Base-by-base conservation (phyloP, 1,140 invertebrate species). In the Bombus confusus region DNA sequence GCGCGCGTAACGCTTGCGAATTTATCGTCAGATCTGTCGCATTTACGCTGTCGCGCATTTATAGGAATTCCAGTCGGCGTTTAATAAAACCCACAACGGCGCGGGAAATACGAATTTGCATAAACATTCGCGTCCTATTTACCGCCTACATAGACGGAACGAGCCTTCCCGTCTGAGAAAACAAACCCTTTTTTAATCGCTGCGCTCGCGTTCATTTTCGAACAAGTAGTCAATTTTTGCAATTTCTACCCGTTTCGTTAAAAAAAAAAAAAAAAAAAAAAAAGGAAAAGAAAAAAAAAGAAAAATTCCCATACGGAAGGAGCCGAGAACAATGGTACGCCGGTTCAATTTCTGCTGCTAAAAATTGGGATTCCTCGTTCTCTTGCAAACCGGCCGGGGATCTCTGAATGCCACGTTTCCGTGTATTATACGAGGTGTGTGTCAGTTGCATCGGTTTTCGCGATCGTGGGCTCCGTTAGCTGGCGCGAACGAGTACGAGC, bases 371-470 rank as follows among this genome's bases (percentile, higher is more conserved):
- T 47, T 52, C 18, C n/a, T 10, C 10, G 31, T 52, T 12, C 73
- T 77, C 75, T 18, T 25, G 13, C 1, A 62, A 39, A 39, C 15
- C 12, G 25, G 28, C n/a, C 3, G 31, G 18, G 37, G 25, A 59
- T 59, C 25, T 6, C 25, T 28, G 13, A 77, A 77, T 39, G 37
- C 15, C 28, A 62, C 28, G 37, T 77, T 41, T 31, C 31, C 25
- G 25, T n/a, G 41, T 39, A 41, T 64, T 77, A 31, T 77, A 8
- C 57, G 18, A 77, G 79, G 79, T 57, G 66, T 57, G 66, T 15
- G 47, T n/a, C 64, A 41, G 71, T 81, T 43, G 69, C 80, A 81
- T 81, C 52, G 43, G 69, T 81, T 81, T 72, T 66, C 66, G 31
- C 66, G 68, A 81, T 81, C 77, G 31, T n/a, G 62, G 39, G 39